Evolutionary conservation across 2,113 vertebrate species (phyloP).

Genomic region (Dunckerocampus dactyliophorus): DNA sequence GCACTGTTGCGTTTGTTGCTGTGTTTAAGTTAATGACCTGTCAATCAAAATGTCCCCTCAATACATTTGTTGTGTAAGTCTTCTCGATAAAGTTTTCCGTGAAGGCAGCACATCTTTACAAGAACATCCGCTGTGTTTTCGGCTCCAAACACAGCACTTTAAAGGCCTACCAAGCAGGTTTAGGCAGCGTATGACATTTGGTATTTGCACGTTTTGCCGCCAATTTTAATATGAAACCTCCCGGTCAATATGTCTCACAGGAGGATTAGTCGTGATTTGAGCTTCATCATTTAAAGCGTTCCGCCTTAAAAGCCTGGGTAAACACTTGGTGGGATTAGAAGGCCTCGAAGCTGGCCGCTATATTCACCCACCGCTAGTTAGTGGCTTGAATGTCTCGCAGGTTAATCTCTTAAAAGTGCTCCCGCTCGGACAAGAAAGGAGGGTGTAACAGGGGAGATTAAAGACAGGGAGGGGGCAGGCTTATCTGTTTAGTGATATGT

Average conservation of each 20-base stretch:
- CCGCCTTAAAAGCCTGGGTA: slow-evolving; percentile 51
- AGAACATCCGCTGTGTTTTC: too few species aligned
- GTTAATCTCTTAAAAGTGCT: slow-evolving; percentile 66
- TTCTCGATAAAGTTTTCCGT: not conserved
- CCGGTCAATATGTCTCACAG: slow-evolving; percentile 47
- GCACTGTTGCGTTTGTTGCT: not conserved
- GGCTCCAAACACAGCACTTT: too few species aligned
- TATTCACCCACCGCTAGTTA: slow-evolving; percentile 58
- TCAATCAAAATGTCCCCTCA: not conserved
- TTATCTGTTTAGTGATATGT: slow-evolving; percentile 63
- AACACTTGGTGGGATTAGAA: slow-evolving; percentile 55
- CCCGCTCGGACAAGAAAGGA: slow-evolving; percentile 62
- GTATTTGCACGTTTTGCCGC: not conserved
- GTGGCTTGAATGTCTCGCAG: slow-evolving; percentile 40
- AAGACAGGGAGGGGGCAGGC: slow-evolving; percentile 38
- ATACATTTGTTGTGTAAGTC: not conserved
- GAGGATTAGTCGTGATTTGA: slow-evolving; percentile 55
- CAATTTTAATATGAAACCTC: slow-evolving; percentile 40
- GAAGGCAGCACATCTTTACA: not conserved
- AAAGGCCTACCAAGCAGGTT: not conserved
- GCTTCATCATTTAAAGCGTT: slow-evolving; percentile 53
- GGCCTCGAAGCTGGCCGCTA: slow-evolving; percentile 14
- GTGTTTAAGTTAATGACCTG: not conserved
- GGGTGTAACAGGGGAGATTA: slow-evolving; percentile 64
- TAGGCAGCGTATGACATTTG: too few species aligned